Evolutionary conservation across 2,888 invertebrate genomes (phyloP), one percentile per base, ranked within the genome.

Genomic region (Drosophila eohydei): DNA sequence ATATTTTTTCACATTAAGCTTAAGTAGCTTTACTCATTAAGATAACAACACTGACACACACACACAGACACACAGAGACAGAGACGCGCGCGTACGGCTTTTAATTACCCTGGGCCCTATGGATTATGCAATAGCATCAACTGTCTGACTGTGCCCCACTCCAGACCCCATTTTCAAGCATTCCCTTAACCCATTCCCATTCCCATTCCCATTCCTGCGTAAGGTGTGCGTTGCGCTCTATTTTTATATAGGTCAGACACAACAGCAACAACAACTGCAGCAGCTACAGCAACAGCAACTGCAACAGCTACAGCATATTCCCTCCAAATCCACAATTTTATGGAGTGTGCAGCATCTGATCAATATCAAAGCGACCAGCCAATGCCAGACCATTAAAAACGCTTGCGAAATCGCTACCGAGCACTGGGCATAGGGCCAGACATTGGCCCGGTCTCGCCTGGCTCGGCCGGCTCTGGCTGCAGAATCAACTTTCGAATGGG

Each of bases 11-110:
- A 75, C 83, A 87, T 87, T 84, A 78, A 84, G 71, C 87, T 65
- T 84, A 87, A 83, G 83, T 83, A 87, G 84, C 82, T 87, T 87
- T 81, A 64, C 76, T 87, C 84, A 83, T 83, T 83, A 83, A 83
- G 83, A 83, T 83, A 87, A 81, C 72, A 81, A 48, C 34, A 43
- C 44, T 44, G 28, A 44, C 32, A 48, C 11, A 40, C 40, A 41
- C 32, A 46, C 28, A 50, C 43, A 48, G 43, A 48, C 28, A 41
- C 9, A 26, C 14, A 36, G 30, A 26, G 12, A 26, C 11, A 12
- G 26, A 43, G 14, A 38, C 44, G 26, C 12, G 40, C 28, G 21
- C 7, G 12, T 16, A 30, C 16, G 61, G 60, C 63, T 78, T 80
- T 86, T 78, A 83, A 82, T 82, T 86, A 74, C 83, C 6, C 41